Base-by-base conservation (phyloP, 1,140 invertebrate genomes). In the Drosophila virilis region DNA sequence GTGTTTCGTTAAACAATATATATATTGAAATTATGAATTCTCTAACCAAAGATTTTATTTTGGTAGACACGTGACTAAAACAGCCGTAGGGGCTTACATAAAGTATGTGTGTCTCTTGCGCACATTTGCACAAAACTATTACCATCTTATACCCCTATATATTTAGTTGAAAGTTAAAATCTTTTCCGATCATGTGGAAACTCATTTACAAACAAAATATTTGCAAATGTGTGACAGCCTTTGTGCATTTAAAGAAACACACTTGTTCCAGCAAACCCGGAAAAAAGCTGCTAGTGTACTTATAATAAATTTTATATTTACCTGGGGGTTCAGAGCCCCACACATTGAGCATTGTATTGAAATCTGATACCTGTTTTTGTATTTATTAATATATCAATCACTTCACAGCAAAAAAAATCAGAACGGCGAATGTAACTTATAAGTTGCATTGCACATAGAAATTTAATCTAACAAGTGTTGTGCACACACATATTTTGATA, bases 351-450 rank as follows among this genome's bases (percentile, higher is more conserved):
- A 15, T 43, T 42, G 13, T 17, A 3, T 42, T 10, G 7, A 17
- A 15, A 40, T 22, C 15, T 38, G 13, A 40, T 22, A 22, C 22
- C 4, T 28, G 9, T 42, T n/a, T 32, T 37, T 28, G n/a, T n/a
- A 9, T 42, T 42, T 8, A 7, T 57, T 28, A 5, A 7, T 46
- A 8, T 15, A 15, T 35, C 0, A 13, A 43, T 40, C 78, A 80
- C 72, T 78, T 73, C 76, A 79, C 77, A 51, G 9, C 32, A 55
- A 69, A 77, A 72, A 58, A 45, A 58, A 65, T 15, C 51, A 52
- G 37, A 50, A 51, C 22, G 17, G 3, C 15, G 40, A 46, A n/a
- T 57, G 38, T 51, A 51, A 15, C 43, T 52, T 61, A 59, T 74
- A 75, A 84, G 43, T 33, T 72, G 62, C 55, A 61, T 50, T 22